Base-by-base conservation (phyloP, 2,888 invertebrate genomes). In the Pristionchus exspectatus region DNA sequence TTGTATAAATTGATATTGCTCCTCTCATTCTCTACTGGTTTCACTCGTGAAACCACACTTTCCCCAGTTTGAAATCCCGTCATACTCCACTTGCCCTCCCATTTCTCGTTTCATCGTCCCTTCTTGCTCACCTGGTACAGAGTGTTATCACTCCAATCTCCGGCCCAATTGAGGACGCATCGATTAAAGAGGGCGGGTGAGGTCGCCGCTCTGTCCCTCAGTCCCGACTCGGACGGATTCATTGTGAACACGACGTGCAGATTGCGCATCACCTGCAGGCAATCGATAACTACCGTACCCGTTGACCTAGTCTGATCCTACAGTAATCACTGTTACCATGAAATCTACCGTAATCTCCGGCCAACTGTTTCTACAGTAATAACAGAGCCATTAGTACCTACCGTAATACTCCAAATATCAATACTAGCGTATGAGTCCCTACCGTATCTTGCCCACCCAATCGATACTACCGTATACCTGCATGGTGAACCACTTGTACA, bases 181-280 rank as follows among this genome's bases (percentile, higher is more conserved):
- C 99, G 97, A 96, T 99, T 99, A 96, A 99, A 99, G 90, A 99
- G 96, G 9, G 99, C 99, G 56, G 99, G 99, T 10, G 99, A 99
- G 0, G 99, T 99, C 18, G 99, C 98, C 0, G 99, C 99, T 91
- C 99, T 97, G 96, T 99, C 99, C 96, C 99, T 98, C 77, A 99
- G 96, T 0, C 99, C 99, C 95, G 99, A 98, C 0, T 98, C 98
- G 0, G 98, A 98, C 16, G 99, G 99, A 96, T 99, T 99, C 99
- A 99, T 99, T 0, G 99, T 99, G 96, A 99, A 99, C 81, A 99
- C 99, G 18, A 99, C 99, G 96, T 99, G 99, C 86, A 99, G 96
- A 95, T 99, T 99, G 91, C 97, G 97, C 98, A 99, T 99, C 66
- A 99, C 98, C 96, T 98, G 97, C 24, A 24, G 44, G 10, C 0